phyloP scores from a whole-genome alignment of 2,113 vertebrate species.

The Sturnira hondurensis region DNA sequence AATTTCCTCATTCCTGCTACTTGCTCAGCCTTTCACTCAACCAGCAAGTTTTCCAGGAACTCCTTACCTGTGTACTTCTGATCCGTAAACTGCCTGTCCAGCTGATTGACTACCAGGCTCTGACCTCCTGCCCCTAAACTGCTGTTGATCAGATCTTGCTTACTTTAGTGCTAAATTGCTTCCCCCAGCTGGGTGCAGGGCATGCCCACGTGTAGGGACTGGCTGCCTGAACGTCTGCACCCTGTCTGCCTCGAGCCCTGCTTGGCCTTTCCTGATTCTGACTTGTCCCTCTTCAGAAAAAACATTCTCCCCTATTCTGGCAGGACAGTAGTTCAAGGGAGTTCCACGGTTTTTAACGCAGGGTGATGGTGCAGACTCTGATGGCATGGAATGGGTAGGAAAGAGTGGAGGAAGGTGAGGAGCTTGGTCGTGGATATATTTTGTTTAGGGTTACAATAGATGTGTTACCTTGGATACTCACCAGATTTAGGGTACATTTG shows the following conservation, averaged over 20 bases:
- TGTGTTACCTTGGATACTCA: neutral
- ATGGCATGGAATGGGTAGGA: neutral
- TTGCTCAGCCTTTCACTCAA: neutral
- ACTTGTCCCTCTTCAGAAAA: neutral
- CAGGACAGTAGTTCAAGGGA: neutral
- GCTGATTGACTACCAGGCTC: neutral
- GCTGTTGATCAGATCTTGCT: neutral
- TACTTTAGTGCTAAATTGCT: neutral
- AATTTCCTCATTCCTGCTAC: neutral
- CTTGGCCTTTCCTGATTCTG: neutral
- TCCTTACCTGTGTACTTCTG: neutral
- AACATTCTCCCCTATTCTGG: neutral
- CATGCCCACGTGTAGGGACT: neutral
- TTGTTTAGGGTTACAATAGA: neutral
- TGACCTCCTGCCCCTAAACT: neutral
- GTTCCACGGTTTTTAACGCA: neutral
- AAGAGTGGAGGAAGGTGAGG: neutral
- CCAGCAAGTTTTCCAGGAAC: neutral
- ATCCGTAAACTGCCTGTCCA: neutral
- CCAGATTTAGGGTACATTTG: neutral
- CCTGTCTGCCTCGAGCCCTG: neutral
- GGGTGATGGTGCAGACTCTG: neutral
- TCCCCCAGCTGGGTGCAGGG: neutral
- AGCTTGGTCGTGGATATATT: neutral
- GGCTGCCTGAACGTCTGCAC: neutral